Percentiles rank a stretch among this genome's conserved stretches.
Conservation (phyloP, 2,797 vertebrate genomes). For the Scolopax rusticola region DNA sequence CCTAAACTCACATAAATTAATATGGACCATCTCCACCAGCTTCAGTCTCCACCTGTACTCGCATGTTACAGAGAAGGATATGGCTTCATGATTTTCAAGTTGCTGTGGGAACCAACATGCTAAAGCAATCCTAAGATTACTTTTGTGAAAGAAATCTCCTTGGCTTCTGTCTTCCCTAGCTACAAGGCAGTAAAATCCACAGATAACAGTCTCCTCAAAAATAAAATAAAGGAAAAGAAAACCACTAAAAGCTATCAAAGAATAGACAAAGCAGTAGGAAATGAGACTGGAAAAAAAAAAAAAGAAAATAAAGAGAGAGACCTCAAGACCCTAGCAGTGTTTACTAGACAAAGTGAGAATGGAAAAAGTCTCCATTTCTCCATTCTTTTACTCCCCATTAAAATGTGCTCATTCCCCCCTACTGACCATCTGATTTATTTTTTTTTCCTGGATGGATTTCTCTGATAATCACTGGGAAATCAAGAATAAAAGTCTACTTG, state of each 20-base stretch:
- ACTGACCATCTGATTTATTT: not conserved
- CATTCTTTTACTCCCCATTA: not conserved
- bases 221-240: not conserved
- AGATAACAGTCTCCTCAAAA: not conserved
- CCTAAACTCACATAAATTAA: not conserved
- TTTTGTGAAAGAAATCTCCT: not conserved
- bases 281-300: not conserved
- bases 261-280: not conserved
- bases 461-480: constrained; percentile 32
- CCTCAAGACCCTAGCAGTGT: not conserved
- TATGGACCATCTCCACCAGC: not conserved
- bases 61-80: not conserved
- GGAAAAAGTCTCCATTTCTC: not conserved
- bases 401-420: constrained; percentile 10
- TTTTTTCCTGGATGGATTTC: not conserved
- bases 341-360: constrained; percentile 2
- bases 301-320: not conserved
- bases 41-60: not conserved
- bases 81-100: not conserved
- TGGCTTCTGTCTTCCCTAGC: not conserved
- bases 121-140: not conserved
- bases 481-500: constrained; percentile 22
- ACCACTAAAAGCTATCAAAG: not conserved
- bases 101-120: not conserved
- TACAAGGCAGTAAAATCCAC: not conserved